Percentiles rank a stretch among this genome's conserved stretches.
Conservation (phyloP, 2,113 vertebrate genomes). For the Syngnathus scovelli region DNA sequence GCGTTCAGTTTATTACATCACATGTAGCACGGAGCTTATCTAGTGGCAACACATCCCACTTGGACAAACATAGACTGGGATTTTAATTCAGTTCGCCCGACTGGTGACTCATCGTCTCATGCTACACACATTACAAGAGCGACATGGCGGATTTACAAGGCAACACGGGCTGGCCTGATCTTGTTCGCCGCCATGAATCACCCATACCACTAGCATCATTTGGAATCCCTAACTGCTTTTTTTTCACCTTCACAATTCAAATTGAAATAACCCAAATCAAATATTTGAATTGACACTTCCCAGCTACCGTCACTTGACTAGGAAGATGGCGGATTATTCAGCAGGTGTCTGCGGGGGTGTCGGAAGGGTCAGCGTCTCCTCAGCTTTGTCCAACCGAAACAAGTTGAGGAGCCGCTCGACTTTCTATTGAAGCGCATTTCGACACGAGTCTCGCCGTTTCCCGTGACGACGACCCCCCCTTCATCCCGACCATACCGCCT, state of each 20-base stretch:
- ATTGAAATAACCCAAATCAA: no score
- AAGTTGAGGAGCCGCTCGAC: constrained; percentile 37
- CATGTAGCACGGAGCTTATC: no score
- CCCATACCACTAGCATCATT: no score
- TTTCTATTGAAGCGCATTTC: constrained; percentile 46
- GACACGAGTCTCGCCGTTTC: constrained; percentile 61
- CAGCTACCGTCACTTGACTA: not conserved
- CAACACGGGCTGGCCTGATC: not conserved
- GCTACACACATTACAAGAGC: not conserved
- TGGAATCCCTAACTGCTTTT: not conserved
- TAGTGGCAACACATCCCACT: not conserved
- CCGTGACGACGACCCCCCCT: constrained; percentile 36
- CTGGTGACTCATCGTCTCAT: not conserved
- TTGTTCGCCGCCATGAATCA: not conserved
- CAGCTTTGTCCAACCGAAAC: constrained; percentile 40
- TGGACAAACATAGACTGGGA: not conserved
- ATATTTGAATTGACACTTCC: no score
- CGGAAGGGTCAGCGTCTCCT: constrained; percentile 30
- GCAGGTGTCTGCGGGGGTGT: constrained; percentile 40
- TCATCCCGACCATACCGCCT: not conserved
- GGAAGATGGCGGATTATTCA: constrained; percentile 24
- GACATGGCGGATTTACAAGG: not conserved
- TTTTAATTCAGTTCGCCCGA: not conserved
- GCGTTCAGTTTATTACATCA: no score
- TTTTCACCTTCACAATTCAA: constrained; percentile 11